Evolutionary conservation across 2,888 invertebrate species (phyloP).

Genomic region (Agrochola lychnidis): DNA sequence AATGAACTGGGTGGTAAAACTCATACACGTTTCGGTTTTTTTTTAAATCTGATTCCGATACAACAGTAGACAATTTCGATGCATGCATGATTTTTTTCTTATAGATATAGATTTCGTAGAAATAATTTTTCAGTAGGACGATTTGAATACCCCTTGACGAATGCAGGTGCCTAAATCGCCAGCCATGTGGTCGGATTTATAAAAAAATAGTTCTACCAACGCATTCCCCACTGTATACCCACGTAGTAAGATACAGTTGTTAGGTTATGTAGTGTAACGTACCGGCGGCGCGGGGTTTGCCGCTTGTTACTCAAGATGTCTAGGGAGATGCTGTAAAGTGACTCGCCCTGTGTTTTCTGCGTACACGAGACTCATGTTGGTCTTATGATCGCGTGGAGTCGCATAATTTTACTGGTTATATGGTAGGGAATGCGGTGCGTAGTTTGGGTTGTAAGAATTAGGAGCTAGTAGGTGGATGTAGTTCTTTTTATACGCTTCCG

Average conservation of each 20-base stretch:
- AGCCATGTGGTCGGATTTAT: neutral
- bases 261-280: constrained; percentile 44
- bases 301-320: constrained; percentile 63
- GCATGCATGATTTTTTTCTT: no score
- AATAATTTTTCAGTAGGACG: no score
- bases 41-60: no score
- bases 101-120: no score
- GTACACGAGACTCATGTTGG: constrained; percentile 40
- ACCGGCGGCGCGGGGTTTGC: constrained; percentile 37
- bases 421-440: constrained; percentile 13
- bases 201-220: neutral
- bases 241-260: constrained; percentile 21
- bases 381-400: constrained; percentile 56
- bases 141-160: no score
- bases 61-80: no score
- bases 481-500: no score
- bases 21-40: no score
- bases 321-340: constrained; percentile 60
- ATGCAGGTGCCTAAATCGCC: no score
- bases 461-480: neutral
- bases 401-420: constrained; percentile 42
- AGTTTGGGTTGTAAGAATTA: constrained; percentile 9
- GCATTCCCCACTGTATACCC: neutral
- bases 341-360: constrained; percentile 50
- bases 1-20: no score